phyloP scores from a whole-genome alignment of 2,113 vertebrate genomes.

The Casuarius casuarius region DNA sequence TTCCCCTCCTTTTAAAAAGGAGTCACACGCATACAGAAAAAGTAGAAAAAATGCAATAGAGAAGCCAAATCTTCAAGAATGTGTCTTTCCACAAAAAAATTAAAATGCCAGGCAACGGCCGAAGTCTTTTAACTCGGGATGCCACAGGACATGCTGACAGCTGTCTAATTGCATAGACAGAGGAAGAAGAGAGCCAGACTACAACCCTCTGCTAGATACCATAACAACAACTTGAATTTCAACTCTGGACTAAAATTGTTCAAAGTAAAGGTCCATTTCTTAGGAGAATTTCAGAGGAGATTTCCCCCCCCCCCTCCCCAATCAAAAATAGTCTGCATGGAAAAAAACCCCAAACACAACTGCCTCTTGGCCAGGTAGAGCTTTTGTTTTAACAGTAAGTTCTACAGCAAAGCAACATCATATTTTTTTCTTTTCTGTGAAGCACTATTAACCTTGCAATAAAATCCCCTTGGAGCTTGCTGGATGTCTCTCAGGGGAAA shows the following conservation, averaged over 20 bases:
- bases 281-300: neutral
- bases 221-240: neutral
- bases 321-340: neutral
- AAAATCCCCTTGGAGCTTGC: neutral
- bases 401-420: neutral
- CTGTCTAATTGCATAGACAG: neutral
- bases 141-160: neutral
- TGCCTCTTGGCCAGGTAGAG: neutral
- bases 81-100: neutral
- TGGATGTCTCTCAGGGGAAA: neutral
- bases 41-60: neutral
- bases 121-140: neutral
- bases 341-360: neutral
- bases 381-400: neutral
- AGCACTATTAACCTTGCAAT: neutral
- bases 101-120: neutral
- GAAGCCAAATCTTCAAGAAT: neutral
- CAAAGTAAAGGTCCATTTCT: neutral
- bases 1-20: neutral
- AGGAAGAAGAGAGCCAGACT: neutral
- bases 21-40: neutral
- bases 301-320: fast-evolving
- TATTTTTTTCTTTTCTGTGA: neutral
- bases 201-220: neutral
- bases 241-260: neutral